Conservation (phyloP, 2,888 invertebrate genomes). For the Drosophila mettleri region DNA sequence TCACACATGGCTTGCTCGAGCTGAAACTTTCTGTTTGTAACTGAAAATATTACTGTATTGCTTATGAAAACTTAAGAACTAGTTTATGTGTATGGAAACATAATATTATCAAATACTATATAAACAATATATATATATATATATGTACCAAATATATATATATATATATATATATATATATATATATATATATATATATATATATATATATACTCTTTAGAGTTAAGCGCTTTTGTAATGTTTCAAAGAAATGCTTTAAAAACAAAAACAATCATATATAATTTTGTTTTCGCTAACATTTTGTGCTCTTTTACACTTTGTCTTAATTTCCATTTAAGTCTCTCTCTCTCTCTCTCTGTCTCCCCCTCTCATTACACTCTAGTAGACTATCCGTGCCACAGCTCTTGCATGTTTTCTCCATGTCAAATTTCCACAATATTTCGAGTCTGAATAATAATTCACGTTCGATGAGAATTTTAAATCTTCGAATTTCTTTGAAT, state of each 20-base stretch:
- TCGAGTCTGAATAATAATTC: slow-evolving; percentile 3
- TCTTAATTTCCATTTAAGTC: slow-evolving; percentile 17
- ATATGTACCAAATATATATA: slow-evolving; percentile 39
- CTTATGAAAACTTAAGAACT: slow-evolving; percentile 37
- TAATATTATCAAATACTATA: slow-evolving; percentile 30
- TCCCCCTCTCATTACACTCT: slow-evolving; percentile 14
- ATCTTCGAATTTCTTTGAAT: slow-evolving; percentile 56
- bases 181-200: slow-evolving; percentile 39
- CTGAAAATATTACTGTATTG: slow-evolving; percentile 61
- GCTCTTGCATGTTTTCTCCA: slow-evolving; percentile 34
- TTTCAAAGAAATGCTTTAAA: slow-evolving; percentile 59
- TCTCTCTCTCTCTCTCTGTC: slow-evolving; percentile 11
- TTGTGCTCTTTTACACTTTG: slow-evolving; percentile 34
- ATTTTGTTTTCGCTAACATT: slow-evolving; percentile 43
- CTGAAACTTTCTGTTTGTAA: slow-evolving; percentile 41
- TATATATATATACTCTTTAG: slow-evolving; percentile 34
- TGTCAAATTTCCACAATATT: slow-evolving; percentile 4
- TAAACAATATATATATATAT: slow-evolving; percentile 28
- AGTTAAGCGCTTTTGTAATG: slow-evolving; percentile 72
- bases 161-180: slow-evolving; percentile 17
- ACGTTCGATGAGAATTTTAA: slow-evolving; percentile 10
- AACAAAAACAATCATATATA: not conserved
- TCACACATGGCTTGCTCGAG: slow-evolving; percentile 46
- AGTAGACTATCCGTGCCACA: slow-evolving; percentile 4
- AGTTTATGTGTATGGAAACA: slow-evolving; percentile 55